Conservation (phyloP, 1,140 invertebrate genomes). For the Glossosoma conforme region DNA sequence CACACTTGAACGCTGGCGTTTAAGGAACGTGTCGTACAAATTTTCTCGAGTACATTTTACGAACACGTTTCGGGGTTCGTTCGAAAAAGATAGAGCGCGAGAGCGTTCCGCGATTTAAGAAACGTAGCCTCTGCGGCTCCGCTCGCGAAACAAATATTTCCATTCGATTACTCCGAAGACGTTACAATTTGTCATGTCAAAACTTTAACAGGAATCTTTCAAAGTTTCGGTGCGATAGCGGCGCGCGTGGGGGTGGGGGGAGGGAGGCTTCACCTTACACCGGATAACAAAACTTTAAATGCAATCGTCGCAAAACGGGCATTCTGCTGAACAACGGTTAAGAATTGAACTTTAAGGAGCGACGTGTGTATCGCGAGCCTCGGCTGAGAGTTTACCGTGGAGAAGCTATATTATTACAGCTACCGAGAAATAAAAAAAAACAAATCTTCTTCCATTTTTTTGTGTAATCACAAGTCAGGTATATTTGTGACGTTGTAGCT, state of each 20-base stretch:
- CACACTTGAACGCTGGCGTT: neutral
- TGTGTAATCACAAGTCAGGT: no score
- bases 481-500: no score
- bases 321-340: conserved; percentile 19
- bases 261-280: conserved; percentile 1
- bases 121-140: neutral
- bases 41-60: neutral
- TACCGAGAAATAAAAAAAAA: no score
- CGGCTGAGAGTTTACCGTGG: no score
- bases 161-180: conserved; percentile 30
- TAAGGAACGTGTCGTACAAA: conserved; percentile 2
- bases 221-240: conserved; percentile 8
- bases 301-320: conserved; percentile 27
- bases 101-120: conserved; percentile 2
- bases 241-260: conserved; percentile 4
- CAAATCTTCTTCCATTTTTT: no score
- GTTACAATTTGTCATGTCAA: conserved; percentile 33
- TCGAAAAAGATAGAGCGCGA: neutral
- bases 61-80: neutral
- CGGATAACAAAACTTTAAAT: conserved; percentile 32
- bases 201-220: conserved; percentile 24
- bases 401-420: no score
- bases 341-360: conserved; percentile 20
- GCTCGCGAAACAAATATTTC: conserved; percentile 27
- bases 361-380: no score